phyloP scores from a whole-genome alignment of 1,140 invertebrate genomes.

The Plodia interpunctella region DNA sequence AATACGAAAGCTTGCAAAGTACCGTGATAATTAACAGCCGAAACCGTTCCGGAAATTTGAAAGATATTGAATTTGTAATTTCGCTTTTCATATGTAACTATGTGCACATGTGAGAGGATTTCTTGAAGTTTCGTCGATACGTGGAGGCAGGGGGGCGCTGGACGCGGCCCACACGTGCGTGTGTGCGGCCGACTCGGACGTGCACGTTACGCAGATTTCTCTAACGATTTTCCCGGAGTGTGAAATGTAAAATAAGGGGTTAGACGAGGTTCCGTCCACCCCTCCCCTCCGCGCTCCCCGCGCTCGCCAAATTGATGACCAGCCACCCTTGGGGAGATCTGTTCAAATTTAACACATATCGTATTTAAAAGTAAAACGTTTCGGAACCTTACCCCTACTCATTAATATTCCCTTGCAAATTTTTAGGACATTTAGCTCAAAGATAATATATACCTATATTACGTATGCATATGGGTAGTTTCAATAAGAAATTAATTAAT shows the following conservation, averaged over 20 bases:
- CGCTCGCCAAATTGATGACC: constrained; percentile 69
- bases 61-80: constrained; percentile 39
- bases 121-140: constrained; percentile 73
- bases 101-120: constrained; percentile 62
- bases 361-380: constrained; percentile 67
- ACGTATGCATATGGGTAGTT: neutral
- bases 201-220: constrained; percentile 74
- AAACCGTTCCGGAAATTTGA: too few relatives aligned
- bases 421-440: constrained; percentile 27
- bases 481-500: too few relatives aligned
- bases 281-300: constrained; percentile 28
- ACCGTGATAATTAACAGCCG: neutral
- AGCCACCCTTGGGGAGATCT: constrained; percentile 65
- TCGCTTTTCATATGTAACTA: constrained; percentile 53
- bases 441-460: constrained; percentile 36
- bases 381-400: constrained; percentile 45
- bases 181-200: constrained; percentile 69
- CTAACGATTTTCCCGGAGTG: constrained; percentile 76
- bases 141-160: constrained; percentile 42
- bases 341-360: constrained; percentile 74
- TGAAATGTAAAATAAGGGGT: constrained; percentile 77
- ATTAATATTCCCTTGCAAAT: constrained; percentile 56
- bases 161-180: constrained; percentile 19
- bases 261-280: constrained; percentile 58
- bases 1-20: neutral